phyloP scores from a whole-genome alignment of 1,140 invertebrate species.

The Tetramorium parvispinum region DNA sequence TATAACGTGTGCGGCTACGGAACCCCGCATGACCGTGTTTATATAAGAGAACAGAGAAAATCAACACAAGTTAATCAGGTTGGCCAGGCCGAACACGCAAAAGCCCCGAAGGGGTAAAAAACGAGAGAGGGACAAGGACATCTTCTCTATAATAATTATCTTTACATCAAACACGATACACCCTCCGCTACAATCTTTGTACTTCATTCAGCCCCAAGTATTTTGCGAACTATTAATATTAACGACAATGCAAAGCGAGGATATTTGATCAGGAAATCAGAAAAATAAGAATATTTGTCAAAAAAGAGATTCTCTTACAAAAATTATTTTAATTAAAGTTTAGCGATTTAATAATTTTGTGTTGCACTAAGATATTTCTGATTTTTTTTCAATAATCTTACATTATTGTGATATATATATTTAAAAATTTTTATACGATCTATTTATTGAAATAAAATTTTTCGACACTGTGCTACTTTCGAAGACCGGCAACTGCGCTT shows the following conservation, averaged over 20 bases:
- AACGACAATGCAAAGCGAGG: not conserved
- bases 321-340: not conserved
- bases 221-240: not conserved
- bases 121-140: not conserved
- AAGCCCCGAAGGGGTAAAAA: not conserved
- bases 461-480: not conserved
- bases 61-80: constrained; percentile 66
- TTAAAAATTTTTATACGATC: not conserved
- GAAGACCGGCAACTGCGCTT: not conserved
- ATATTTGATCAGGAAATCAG: constrained; percentile 6
- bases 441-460: constrained; percentile 3
- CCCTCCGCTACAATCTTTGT: not conserved
- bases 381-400: not conserved
- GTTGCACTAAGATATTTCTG: not conserved
- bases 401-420: not conserved
- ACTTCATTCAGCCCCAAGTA: not conserved
- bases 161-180: not conserved
- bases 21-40: constrained; percentile 36
- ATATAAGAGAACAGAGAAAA: constrained; percentile 59
- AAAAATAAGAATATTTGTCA: not conserved
- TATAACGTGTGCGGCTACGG: constrained; percentile 28
- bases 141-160: constrained; percentile 4
- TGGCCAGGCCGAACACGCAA: constrained; percentile 16
- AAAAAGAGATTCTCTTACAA: not conserved
- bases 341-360: not conserved